Base-by-base conservation (phyloP, 2,888 invertebrate species). In the Asteroscopus sphinx region DNA sequence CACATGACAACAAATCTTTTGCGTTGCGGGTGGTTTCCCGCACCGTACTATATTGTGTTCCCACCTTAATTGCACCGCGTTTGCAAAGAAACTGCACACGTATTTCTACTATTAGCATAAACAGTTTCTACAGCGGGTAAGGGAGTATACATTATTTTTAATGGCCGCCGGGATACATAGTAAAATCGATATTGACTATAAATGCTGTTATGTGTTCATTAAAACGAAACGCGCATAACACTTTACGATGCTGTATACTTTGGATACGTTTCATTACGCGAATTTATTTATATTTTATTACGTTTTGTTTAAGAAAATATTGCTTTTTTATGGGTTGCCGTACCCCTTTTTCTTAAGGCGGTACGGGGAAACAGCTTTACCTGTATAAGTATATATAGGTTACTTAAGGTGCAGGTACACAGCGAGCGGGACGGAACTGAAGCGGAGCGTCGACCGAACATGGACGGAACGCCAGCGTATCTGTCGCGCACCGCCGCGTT, bases 181-280 rank as follows among this genome's bases (percentile, higher is more conserved):
- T 82, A 82, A 80, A 79, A 80, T 80, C 81, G 68, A 80, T 80
- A 82, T 81, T 70, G 81, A 68, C 79, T 76, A 80, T 82, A 83
- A 81, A 77, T 70, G 65, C 57, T 51, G 73, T 77, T 76, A 83
- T 75, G 73, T 64, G 78, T 65, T 74, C 82, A 80, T 81, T 79
- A 83, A 83, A 79, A 42, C 70, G 64, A 37, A 68, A 47, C 64
- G 57, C 53, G 45, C 71, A 65, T 72, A 55, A 55, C 63, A 6
- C 35, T 68, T 70, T 70, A 73, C 75, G 77, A 77, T 6, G 60
- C 57, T 36, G 47, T 63, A 67, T 71, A 67, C 67, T 71, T 60
- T 47, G 72, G 52, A 60, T 62, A 66, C 67, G 56, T 72, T 73
- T 73, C 72, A 73, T 73, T 73, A 73, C 47, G 53, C 68, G 63